Evolutionary conservation across 2,113 vertebrate genomes (phyloP).

Genomic region (Paramisgurnus dabryanus): DNA sequence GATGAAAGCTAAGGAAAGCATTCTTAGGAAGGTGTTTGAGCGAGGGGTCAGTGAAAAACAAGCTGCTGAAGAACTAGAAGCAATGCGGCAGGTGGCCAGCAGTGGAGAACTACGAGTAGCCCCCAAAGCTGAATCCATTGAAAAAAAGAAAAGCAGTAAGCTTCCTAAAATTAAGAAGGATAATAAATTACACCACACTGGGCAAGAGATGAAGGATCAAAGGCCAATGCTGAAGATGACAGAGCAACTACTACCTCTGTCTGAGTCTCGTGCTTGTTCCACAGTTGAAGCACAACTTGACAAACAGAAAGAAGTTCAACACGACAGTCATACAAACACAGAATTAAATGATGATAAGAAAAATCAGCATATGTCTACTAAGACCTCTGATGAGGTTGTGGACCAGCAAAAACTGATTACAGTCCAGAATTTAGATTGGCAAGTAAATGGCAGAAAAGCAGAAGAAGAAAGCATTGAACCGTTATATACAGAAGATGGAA

Average conservation of each 20-base stretch:
- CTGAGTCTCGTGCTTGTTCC: conserved; percentile 1
- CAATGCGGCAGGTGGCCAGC: conserved; percentile 60
- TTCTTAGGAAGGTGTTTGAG: conserved; percentile 75
- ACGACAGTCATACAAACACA: background rate
- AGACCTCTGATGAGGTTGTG: background rate
- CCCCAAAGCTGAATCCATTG: background rate
- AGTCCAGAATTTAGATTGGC: background rate
- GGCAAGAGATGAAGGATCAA: conserved; percentile 9
- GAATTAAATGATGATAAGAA: background rate
- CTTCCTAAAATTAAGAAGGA: conserved; percentile 32
- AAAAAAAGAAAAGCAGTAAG: background rate
- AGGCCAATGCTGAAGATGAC: background rate
- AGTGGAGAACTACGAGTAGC: conserved; percentile 57
- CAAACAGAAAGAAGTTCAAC: background rate
- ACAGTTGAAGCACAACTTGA: background rate
- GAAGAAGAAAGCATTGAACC: background rate
- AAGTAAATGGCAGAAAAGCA: conserved; percentile 8
- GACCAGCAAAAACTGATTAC: conserved; percentile 28
- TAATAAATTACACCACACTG: conserved; percentile 60
- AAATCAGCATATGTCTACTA: background rate
- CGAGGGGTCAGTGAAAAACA: conserved; percentile 70
- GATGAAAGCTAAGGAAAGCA: conserved; percentile 75
- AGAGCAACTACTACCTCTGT: background rate
- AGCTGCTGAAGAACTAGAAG: conserved; percentile 70
- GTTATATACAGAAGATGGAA: conserved; percentile 17